These are phyloP conservation scores for Gymnocephalus cernua DNA, from an alignment of 2,113 vertebrate genomes.

Conservation along the genomic window DNA sequence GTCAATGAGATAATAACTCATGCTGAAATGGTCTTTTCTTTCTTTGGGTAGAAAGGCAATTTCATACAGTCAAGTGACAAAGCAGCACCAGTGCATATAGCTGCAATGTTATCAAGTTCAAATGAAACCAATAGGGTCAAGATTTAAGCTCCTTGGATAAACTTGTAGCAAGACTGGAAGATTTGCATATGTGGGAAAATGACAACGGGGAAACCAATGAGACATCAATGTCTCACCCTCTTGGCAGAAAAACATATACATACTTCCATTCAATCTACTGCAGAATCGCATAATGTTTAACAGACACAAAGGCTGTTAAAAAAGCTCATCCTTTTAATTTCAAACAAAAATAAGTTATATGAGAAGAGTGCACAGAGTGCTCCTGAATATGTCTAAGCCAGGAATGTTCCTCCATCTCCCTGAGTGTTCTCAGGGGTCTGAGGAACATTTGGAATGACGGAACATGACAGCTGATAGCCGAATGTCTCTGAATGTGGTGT, in stretches of 20 bases:
- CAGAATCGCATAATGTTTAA: neutral
- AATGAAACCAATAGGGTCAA: slow-evolving; percentile 16
- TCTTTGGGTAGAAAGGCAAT: slow-evolving; percentile 42
- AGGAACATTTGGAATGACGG: slow-evolving; percentile 51
- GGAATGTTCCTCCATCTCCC: slow-evolving; percentile 35
- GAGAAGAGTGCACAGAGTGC: slow-evolving; percentile 11
- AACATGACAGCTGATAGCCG: slow-evolving; percentile 64
- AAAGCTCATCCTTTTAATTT: slow-evolving; percentile 26
- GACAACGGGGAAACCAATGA: neutral
- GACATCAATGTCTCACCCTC: neutral
- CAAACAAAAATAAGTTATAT: slow-evolving; percentile 26
- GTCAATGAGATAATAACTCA: slow-evolving; percentile 44
- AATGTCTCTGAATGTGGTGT: slow-evolving; percentile 25
- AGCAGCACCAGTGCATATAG: slow-evolving; percentile 22
- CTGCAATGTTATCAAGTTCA: slow-evolving; percentile 13
- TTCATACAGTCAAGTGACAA: slow-evolving; percentile 19
- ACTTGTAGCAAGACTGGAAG: neutral
- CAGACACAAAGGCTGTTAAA: slow-evolving; percentile 8
- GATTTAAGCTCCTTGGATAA: neutral
- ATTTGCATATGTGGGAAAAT: neutral
- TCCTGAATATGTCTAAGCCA: slow-evolving; percentile 56
- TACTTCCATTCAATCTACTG: neutral
- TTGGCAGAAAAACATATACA: neutral
- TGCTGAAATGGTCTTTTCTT: slow-evolving; percentile 36
- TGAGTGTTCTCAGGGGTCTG: slow-evolving; percentile 53